Conservation (phyloP, 2,797 vertebrate genomes). For the Phoebastria nigripes region DNA sequence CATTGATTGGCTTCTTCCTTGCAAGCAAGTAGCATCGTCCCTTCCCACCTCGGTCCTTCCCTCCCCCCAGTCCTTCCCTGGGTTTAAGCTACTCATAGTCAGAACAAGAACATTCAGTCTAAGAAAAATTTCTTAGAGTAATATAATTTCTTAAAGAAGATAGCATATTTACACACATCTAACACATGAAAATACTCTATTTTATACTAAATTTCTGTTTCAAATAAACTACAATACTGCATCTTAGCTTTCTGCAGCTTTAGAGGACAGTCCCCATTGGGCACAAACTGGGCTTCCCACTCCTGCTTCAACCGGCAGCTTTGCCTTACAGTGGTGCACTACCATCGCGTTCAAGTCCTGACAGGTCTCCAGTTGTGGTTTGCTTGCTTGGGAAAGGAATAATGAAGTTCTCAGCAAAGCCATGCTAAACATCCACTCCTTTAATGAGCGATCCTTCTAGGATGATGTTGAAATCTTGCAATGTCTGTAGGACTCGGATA, state of each 20-base stretch:
- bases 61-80: not conserved
- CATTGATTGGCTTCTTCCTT: conserved; percentile 63
- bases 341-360: conserved; percentile 37
- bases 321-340: conserved; percentile 53
- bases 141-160: conserved; percentile 78
- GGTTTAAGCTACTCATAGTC: conserved; percentile 66
- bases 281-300: not conserved
- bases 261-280: conserved; percentile 19
- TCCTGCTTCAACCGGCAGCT: not conserved
- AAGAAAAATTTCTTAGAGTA: conserved; percentile 76
- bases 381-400: conserved; percentile 43
- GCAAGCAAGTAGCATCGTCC: conserved; percentile 42
- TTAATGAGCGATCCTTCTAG: conserved; percentile 92
- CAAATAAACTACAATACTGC: conserved; percentile 79
- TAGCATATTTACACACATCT: conserved; percentile 81
- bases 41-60: not conserved
- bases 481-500: conserved; percentile 86
- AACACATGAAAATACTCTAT: conserved; percentile 85
- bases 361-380: conserved; percentile 6
- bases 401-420: conserved; percentile 28
- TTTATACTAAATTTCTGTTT: conserved; percentile 81
- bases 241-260: conserved; percentile 59
- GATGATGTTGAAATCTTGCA: conserved; percentile 91
- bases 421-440: conserved; percentile 89
- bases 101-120: conserved; percentile 72